Evolutionary conservation across 1,140 invertebrate genomes (phyloP).

Genomic region (Drosophila watanabei): DNA sequence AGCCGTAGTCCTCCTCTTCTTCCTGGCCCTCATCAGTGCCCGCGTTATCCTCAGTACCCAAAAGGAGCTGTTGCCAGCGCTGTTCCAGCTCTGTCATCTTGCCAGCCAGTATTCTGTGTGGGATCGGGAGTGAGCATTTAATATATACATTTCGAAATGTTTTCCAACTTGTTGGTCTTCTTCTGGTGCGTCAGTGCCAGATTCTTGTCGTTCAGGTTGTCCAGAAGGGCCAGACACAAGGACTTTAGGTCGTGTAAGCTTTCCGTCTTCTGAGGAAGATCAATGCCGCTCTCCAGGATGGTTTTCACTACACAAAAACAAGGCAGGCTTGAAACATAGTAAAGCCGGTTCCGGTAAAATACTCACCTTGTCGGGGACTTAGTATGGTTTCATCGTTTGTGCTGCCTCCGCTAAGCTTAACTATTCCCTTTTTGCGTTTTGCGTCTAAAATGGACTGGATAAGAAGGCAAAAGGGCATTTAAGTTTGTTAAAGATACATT

Average conservation of each 20-base stretch:
- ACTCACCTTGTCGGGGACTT: constrained; percentile 88
- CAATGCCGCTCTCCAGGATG: constrained; percentile 88
- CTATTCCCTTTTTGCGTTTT: constrained; percentile 87
- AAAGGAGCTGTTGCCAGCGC: constrained; percentile 82
- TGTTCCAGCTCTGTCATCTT: constrained; percentile 88
- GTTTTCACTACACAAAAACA: constrained; percentile 88
- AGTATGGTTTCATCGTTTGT: constrained; percentile 87
- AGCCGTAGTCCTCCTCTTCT: constrained; percentile 64
- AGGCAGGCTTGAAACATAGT: background rate
- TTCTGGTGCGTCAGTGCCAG: constrained; percentile 93
- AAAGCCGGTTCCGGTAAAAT: background rate
- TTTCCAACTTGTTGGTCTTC: constrained; percentile 91
- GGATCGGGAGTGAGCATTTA: background rate
- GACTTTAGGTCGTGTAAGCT: constrained; percentile 91
- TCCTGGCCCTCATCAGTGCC: constrained; percentile 27
- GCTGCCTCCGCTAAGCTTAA: constrained; percentile 86
- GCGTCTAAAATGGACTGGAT: constrained; percentile 88
- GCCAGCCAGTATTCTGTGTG: constrained; percentile 87
- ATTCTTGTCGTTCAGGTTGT: constrained; percentile 94
- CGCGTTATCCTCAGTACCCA: constrained; percentile 50
- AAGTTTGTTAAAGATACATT: background rate
- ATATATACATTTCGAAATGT: background rate
- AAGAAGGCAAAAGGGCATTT: background rate
- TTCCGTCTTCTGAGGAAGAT: constrained; percentile 89
- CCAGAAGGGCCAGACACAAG: constrained; percentile 91